Base-by-base conservation (phyloP, 2,797 vertebrate genomes). In the Salarias fasciatus region DNA sequence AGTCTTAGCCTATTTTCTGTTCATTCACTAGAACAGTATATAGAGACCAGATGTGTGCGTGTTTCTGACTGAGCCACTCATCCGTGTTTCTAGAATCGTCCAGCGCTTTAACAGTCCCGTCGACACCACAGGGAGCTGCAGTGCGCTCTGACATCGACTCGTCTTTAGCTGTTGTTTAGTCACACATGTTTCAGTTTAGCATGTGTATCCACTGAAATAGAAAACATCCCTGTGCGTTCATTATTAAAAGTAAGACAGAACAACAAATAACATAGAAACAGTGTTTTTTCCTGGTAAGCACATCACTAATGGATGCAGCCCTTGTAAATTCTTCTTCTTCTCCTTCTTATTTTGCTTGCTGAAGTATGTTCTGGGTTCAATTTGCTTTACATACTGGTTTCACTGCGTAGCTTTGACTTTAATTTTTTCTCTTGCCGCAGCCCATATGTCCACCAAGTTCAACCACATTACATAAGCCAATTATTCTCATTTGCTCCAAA, bases 11-110 rank as follows among this genome's bases (percentile, higher is more conserved):
- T 76, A 56, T 59, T 64, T 63, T 77, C 70, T 63, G 65, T 81
- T 84, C 73, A 81, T 83, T 84, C 71, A 83, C 77, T 48, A 80
- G 86, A 79, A 91, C 88, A 89, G 55, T 82, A 83, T 87, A 90
- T 89, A 75, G 70, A 87, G 84, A 86, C 82, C 87, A 90, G 89
- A 89, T 90, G 90, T 91, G 75, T 75, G 70, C 42, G 59, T 75
- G 69, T 75, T 79, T 66, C 61, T 68, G 40, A 47, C 71, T 72
- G 67, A 79, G 53, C 5, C 69, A 59, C 24, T 29, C 47, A 29
- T 44, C 29, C 8, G 30, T 73, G 71, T 72, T 69, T 80, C 47
- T 63, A 75, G 46, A 66, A 65, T 60, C 70, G 70, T 62, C 53
- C 67, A 63, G 47, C 44, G 43, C 49, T 64, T 73, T 75, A 71